Evolutionary conservation across 2,797 vertebrate genomes (phyloP), one percentile per base, ranked within the genome.

Genomic region (Enteromius trimaculatus): DNA sequence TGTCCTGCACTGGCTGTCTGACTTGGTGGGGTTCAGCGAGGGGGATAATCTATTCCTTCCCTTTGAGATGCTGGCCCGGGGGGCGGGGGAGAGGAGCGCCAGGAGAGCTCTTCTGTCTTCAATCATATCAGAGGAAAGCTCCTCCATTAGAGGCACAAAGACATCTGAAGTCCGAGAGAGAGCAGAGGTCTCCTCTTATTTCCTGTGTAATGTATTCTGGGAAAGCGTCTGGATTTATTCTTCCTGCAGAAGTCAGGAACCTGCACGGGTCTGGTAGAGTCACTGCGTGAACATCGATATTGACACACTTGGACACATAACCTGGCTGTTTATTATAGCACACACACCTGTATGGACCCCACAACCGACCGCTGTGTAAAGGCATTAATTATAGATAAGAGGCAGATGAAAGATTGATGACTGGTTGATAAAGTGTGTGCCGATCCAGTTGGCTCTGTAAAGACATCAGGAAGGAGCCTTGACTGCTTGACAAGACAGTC

Each of bases 121-220:
- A 89, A 86, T 89, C 86, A 85, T 86, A 86, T 86, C 86, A 87
- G 86, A 87, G 86, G 79, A 83, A 89, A 89, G 86, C 86, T 85
- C 86, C 88, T 85, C 87, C 88, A 89, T 89, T 89, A 86, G 86
- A 88, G 86, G 79, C 86, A 89, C 86, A 89, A 86, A 89, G 85
- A 84, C 88, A 86, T 85, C 78, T 86, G 81, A 89, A 89, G 88
- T 83, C 80, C 83, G 62, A 82, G 80, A 86, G 83, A 89, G 85
- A 85, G 84, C 82, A 79, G 76, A 87, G 88, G 86, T 88, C 87
- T 83, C 66, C 86, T 87, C 86, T 88, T 88, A 88, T 87, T 86
- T 89, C 86, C 85, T 86, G 81, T 85, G 62, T 88, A 87, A 87
- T 88, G 85, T 86, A 87, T 89, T 89, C 86, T 85, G 85, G 83